These are phyloP conservation scores for Alentia gelatinosa DNA, from an alignment of 2,888 invertebrate species.

Conservation along the genomic window DNA sequence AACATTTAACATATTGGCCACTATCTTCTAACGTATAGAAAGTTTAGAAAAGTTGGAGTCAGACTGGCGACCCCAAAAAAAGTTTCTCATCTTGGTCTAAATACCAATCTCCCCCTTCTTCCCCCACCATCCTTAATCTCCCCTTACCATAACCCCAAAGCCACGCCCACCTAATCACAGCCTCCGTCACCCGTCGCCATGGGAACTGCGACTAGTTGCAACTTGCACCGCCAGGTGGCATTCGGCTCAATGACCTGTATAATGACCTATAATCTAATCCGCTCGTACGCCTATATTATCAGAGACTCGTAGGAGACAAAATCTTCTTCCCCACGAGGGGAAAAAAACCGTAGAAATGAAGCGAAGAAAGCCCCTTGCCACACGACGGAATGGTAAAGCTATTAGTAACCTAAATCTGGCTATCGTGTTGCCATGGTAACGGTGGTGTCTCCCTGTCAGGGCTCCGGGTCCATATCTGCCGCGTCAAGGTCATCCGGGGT, in stretches of 20 bases:
- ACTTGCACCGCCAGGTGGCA: background rate
- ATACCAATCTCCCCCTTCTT: background rate
- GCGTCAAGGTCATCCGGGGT: background rate
- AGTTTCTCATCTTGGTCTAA: background rate
- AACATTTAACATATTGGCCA: no score
- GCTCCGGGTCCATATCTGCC: background rate
- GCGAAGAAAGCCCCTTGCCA: background rate
- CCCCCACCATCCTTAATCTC: background rate
- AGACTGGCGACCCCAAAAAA: no score
- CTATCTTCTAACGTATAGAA: no score
- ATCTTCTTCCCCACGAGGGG: background rate
- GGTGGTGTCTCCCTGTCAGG: background rate
- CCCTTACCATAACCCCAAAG: background rate
- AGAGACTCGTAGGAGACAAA: background rate
- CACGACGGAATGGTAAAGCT: background rate
- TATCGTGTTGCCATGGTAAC: background rate
- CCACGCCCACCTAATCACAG: background rate
- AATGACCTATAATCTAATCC: background rate
- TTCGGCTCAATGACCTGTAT: background rate
- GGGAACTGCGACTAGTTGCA: background rate
- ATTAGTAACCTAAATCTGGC: constrained; percentile 10
- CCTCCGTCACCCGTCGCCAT: background rate
- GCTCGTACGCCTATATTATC: background rate
- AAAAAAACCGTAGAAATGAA: background rate
- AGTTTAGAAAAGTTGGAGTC: no score